These are phyloP conservation scores for Anoplophora glabripennis DNA, from an alignment of 1,140 invertebrate species.

Conservation along the genomic window DNA sequence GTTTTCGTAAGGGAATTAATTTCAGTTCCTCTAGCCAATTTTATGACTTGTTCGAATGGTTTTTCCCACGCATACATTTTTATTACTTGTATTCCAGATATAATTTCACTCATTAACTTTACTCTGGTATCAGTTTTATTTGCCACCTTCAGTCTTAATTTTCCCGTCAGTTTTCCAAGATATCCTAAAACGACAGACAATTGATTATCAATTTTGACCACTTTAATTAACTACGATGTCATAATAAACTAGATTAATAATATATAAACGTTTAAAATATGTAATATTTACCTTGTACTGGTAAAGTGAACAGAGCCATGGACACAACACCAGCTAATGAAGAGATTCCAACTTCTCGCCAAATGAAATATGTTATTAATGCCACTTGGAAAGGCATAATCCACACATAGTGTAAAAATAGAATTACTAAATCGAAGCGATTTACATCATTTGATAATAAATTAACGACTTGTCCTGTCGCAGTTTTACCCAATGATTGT, in stretches of 20 bases:
- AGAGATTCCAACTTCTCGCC: constrained; percentile 63
- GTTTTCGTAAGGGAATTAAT: constrained; percentile 65
- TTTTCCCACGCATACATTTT: constrained; percentile 82
- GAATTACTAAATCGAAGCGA: constrained; percentile 61
- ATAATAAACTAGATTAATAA: too few relatives aligned
- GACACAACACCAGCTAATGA: constrained; percentile 67
- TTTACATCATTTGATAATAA: constrained; percentile 78
- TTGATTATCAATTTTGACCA: background rate
- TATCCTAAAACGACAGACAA: constrained; percentile 44
- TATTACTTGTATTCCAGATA: constrained; percentile 69
- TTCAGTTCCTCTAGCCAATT: constrained; percentile 58
- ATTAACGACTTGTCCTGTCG: constrained; percentile 80
- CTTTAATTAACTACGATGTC: too few relatives aligned
- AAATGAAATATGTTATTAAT: constrained; percentile 63
- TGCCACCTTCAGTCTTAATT: constrained; percentile 58
- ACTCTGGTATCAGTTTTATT: constrained; percentile 68
- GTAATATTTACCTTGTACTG: constrained; percentile 63
- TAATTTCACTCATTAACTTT: constrained; percentile 77
- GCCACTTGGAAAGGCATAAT: constrained; percentile 67
- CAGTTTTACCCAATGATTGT: constrained; percentile 65
- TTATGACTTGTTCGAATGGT: constrained; percentile 61
- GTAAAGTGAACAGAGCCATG: constrained; percentile 60
- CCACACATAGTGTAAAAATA: constrained; percentile 64
- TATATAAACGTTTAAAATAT: constrained; percentile 26
- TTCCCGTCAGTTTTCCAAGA: constrained; percentile 55